A percentile compares a stretch with the other conserved stretches of the same genome.
These are phyloP conservation scores for Lathronympha strigana DNA, from an alignment of 2,888 invertebrate genomes.

Conservation along the genomic window DNA sequence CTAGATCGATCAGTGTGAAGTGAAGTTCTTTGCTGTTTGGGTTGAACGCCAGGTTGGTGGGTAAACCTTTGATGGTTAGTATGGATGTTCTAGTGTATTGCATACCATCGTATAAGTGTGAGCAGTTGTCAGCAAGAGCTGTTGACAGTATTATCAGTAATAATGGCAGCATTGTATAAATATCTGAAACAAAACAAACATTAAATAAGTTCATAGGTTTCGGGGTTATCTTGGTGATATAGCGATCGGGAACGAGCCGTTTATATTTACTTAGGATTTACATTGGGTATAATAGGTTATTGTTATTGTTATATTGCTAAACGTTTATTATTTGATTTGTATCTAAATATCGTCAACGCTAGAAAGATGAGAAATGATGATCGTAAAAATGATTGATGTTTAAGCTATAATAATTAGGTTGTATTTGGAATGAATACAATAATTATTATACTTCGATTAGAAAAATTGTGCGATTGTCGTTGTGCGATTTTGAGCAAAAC, in stretches of 20 bases:
- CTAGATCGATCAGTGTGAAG: constrained; percentile 74
- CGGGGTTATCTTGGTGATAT: constrained; percentile 23
- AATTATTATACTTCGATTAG: too few species aligned
- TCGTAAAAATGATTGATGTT: too few species aligned
- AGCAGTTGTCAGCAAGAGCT: constrained; percentile 63
- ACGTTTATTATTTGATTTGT: too few species aligned
- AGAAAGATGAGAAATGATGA: too few species aligned
- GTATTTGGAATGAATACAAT: too few species aligned
- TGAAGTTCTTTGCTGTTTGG: constrained; percentile 63
- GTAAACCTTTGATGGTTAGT: constrained; percentile 72
- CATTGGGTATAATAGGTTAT: not conserved
- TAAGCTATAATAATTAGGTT: too few species aligned
- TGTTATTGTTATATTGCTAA: not conserved
- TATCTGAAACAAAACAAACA: constrained; percentile 35
- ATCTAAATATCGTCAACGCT: too few species aligned
- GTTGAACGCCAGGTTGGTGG: constrained; percentile 71
- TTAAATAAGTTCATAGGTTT: constrained; percentile 17
- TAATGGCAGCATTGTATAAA: constrained; percentile 59
- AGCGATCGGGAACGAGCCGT: constrained; percentile 48
- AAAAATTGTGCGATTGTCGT: too few species aligned
- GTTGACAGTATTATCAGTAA: constrained; percentile 58
- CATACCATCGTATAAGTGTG: constrained; percentile 59
- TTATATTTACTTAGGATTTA: constrained; percentile 32
- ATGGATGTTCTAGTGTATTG: constrained; percentile 61
- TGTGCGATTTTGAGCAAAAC: too few species aligned